Percentiles rank a stretch among this genome's conserved stretches.
These are phyloP conservation scores for Perodicticus potto DNA, from an alignment of 2,797 vertebrate genomes.

Conservation along the genomic window DNA sequence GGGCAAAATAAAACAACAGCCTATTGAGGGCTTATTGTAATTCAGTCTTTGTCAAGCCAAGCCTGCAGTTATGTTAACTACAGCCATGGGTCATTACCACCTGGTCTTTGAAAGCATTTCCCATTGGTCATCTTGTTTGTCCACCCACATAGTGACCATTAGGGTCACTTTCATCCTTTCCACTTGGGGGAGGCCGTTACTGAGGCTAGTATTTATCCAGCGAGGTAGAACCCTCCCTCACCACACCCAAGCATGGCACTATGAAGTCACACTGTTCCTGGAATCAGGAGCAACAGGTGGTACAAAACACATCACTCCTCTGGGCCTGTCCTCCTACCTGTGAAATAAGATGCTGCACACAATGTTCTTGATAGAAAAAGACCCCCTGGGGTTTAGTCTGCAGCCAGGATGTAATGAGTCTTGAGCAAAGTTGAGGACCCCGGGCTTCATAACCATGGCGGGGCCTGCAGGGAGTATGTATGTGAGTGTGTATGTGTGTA, in stretches of 20 bases:
- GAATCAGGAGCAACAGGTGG: background rate
- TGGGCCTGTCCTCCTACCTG: background rate
- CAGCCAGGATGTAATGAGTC: fast-evolving
- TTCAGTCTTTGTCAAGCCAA: fast-evolving
- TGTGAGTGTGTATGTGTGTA: background rate
- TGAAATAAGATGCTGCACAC: fast-evolving
- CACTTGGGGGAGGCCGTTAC: background rate
- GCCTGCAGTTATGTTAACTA: fast-evolving
- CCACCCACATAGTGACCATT: background rate
- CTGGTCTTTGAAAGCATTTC: fast-evolving
- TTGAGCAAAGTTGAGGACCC: background rate
- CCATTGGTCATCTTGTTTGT: background rate
- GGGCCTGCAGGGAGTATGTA: background rate
- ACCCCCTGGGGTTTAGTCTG: fast-evolving
- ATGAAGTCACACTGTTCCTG: too few relatives aligned
- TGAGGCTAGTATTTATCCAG: background rate
- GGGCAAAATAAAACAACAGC: fast-evolving
- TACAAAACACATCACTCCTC: fast-evolving
- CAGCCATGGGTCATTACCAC: fast-evolving
- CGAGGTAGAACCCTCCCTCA: background rate
- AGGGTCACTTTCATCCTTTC: background rate
- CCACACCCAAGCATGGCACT: fast-evolving
- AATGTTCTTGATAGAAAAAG: fast-evolving
- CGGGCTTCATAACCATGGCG: background rate
- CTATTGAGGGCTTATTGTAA: fast-evolving